Conservation (phyloP, 1,140 invertebrate species). For the Aporrectodea caliginosa region DNA sequence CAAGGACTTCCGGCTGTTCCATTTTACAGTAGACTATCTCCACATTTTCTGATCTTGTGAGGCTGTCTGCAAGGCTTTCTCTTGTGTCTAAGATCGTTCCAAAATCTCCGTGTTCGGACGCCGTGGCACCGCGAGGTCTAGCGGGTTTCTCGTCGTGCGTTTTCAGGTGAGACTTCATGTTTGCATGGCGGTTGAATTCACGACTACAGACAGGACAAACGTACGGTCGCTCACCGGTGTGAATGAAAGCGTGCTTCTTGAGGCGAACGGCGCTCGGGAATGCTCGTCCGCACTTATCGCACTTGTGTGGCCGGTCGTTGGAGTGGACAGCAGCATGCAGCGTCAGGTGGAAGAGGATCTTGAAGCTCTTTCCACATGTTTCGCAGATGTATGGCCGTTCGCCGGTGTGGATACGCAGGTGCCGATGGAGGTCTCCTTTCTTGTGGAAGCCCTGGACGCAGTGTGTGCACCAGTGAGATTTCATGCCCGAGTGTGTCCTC, state of each 20-base stretch:
- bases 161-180: background rate
- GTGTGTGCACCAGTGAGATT: background rate
- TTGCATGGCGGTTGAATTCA: constrained; percentile 45
- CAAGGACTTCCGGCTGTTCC: background rate
- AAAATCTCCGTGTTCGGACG: background rate
- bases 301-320: constrained; percentile 85
- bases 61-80: background rate
- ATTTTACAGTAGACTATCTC: background rate
- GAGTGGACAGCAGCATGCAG: constrained; percentile 83
- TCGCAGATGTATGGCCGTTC: constrained; percentile 68
- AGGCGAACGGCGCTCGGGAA: constrained; percentile 63
- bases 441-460: constrained; percentile 45
- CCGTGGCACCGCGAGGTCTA: background rate
- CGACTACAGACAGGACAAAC: constrained; percentile 36
- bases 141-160: background rate
- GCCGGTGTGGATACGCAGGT: constrained; percentile 90
- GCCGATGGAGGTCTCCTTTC: constrained; percentile 97
- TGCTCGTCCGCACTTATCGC: constrained; percentile 81
- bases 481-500: background rate
- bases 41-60: background rate
- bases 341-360: constrained; percentile 29
- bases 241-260: constrained; percentile 93
- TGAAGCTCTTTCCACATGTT: constrained; percentile 47
- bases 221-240: constrained; percentile 88
- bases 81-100: background rate